Evolutionary conservation across 2,888 invertebrate genomes (phyloP).

Genomic region (Tuberolachnus salignus): DNA sequence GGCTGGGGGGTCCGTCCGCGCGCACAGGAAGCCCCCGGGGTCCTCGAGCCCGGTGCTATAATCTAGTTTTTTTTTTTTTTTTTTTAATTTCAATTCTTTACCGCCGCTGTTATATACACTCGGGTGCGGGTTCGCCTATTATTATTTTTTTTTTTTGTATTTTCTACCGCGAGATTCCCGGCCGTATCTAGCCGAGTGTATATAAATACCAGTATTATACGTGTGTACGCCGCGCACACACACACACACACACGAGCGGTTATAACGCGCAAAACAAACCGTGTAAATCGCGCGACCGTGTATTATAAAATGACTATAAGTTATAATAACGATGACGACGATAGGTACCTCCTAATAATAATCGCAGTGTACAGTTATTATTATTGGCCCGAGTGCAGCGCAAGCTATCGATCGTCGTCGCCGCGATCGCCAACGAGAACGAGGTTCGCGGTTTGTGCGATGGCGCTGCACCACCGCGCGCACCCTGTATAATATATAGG

Average conservation of each 20-base stretch:
- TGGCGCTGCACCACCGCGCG: background rate
- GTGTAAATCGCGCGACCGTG: background rate
- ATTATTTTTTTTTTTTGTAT: no score
- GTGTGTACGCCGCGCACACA: background rate
- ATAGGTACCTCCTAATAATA: background rate
- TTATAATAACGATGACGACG: background rate
- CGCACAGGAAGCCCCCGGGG: background rate
- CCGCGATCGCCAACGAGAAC: no score
- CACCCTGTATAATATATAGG: no score
- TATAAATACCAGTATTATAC: no score
- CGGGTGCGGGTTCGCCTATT: background rate
- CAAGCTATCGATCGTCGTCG: no score
- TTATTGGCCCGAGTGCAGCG: background rate
- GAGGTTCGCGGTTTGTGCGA: no score
- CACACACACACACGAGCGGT: no score
- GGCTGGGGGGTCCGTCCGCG: background rate
- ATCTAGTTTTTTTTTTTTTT: conserved; percentile 21
- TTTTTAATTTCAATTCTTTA: background rate
- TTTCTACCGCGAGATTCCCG: background rate
- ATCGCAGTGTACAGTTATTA: background rate
- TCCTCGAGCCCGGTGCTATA: background rate
- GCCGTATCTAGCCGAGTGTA: background rate
- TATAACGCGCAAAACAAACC: conserved; percentile 1
- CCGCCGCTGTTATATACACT: background rate
- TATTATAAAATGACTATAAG: no score